Percentiles rank a stretch among this genome's conserved stretches.
phyloP scores from a whole-genome alignment of 2,113 vertebrate genomes.

The Passer domesticus region DNA sequence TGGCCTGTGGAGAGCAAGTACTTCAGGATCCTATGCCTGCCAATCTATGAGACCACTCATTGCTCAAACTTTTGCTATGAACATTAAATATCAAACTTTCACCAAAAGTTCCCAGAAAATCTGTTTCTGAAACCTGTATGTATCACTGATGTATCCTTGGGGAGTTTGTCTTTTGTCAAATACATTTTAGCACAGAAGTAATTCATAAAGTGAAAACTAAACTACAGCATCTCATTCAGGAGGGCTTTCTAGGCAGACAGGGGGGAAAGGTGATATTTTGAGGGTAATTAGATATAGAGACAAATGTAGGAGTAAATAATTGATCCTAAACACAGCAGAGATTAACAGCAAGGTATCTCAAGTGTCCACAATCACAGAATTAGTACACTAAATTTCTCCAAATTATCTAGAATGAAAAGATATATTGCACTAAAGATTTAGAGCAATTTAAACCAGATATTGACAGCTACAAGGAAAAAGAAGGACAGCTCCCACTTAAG shows the following conservation, averaged over 20 bases:
- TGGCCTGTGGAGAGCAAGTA: neutral
- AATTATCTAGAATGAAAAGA: neutral
- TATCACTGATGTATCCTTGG: neutral
- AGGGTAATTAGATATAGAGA: neutral
- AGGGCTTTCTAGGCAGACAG: neutral
- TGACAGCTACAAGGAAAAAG: neutral
- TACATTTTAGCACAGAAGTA: neutral
- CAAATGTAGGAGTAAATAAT: neutral
- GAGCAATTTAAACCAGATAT: neutral
- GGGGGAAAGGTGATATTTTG: neutral
- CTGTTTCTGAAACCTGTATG: neutral
- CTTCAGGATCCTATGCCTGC: neutral
- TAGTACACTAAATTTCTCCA: neutral
- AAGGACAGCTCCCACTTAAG: neutral
- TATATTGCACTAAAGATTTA: neutral
- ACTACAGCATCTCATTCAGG: neutral
- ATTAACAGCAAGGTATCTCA: neutral
- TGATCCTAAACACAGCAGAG: neutral
- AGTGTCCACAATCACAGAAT: neutral
- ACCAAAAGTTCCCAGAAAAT: neutral
- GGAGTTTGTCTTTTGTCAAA: neutral
- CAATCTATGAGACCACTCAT: rapidly evolving
- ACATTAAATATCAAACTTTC: neutral
- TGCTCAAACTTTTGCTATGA: neutral
- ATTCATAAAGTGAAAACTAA: neutral